These are phyloP conservation scores for Mesorhabditis sp. DNA, from an alignment of 2,888 invertebrate genomes.

Conservation along the genomic window DNA sequence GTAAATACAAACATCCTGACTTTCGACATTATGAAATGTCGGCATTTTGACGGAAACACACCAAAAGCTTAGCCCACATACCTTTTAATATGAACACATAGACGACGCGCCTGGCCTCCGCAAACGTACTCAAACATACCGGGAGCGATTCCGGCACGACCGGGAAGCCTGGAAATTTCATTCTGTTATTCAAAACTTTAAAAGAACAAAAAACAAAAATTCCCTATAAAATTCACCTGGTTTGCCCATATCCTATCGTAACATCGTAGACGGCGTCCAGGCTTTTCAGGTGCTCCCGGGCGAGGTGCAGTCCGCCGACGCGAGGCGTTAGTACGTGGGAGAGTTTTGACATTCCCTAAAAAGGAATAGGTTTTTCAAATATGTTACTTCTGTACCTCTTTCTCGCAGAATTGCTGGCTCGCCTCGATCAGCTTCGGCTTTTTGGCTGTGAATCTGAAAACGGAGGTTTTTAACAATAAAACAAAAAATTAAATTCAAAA, in stretches of 20 bases:
- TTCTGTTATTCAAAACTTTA: neutral
- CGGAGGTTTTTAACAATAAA: neutral
- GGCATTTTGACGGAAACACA: slow-evolving; percentile 3
- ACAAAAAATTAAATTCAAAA: neutral
- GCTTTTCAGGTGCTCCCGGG: slow-evolving; percentile 34
- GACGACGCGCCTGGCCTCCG: slow-evolving; percentile 21
- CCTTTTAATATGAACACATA: slow-evolving; percentile 25
- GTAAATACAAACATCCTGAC: neutral
- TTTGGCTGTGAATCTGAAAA: slow-evolving; percentile 18
- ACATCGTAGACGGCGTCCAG: slow-evolving; percentile 51
- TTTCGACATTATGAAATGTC: neutral
- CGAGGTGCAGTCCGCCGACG: slow-evolving; percentile 44
- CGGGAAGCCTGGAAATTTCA: slow-evolving; percentile 12
- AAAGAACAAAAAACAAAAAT: slow-evolving; percentile 6
- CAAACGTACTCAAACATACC: slow-evolving; percentile 53
- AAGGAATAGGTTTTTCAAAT: slow-evolving; percentile 5
- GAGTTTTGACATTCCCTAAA: slow-evolving; percentile 28
- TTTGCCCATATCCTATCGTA: slow-evolving; percentile 51
- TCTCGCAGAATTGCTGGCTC: slow-evolving; percentile 28
- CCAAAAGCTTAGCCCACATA: slow-evolving; percentile 12
- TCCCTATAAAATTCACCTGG: slow-evolving; percentile 25
- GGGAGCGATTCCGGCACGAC: slow-evolving; percentile 35
- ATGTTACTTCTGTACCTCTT: slow-evolving; percentile 10
- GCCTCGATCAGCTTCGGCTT: slow-evolving; percentile 29
- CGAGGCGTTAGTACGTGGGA: slow-evolving; percentile 44